These are phyloP conservation scores for Poeciliopsis turrubarensis DNA, from an alignment of 2,113 vertebrate species.

Conservation along the genomic window DNA sequence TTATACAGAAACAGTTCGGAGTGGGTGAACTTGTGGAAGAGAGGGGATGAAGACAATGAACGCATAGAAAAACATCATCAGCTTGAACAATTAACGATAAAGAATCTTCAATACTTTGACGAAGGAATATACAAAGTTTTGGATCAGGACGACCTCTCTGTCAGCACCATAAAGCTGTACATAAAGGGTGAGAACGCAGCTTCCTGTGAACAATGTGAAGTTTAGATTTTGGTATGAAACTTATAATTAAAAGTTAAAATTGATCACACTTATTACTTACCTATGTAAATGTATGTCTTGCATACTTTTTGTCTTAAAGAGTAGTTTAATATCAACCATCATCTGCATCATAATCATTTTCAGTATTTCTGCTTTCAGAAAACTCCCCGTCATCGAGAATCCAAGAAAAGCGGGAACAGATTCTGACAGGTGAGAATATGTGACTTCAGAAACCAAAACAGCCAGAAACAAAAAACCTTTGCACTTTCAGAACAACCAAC, in stretches of 20 bases:
- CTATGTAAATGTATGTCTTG: not conserved
- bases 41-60: not conserved
- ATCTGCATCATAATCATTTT: not conserved
- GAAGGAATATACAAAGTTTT: slow-evolving; percentile 73
- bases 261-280: too few species aligned
- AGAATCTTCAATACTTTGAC: slow-evolving; percentile 11
- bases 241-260: too few species aligned
- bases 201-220: not conserved
- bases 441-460: not conserved
- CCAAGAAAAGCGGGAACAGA: not conserved
- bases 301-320: not conserved
- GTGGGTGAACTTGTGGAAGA: slow-evolving; percentile 65
- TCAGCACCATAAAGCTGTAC: slow-evolving; percentile 71
- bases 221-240: too few species aligned
- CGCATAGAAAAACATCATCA: slow-evolving; percentile 29
- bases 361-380: slow-evolving; percentile 2
- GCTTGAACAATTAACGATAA: slow-evolving; percentile 41
- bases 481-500: not conserved
- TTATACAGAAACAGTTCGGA: slow-evolving; percentile 8
- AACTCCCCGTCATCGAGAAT: rapidly evolving
- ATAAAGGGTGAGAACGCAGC: slow-evolving; percentile 59
- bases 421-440: slow-evolving; percentile 31
- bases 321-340: not conserved
- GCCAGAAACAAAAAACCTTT: not conserved
- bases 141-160: slow-evolving; percentile 57